Conservation (phyloP, 2,888 invertebrate genomes). For the Hecatera dysodea region DNA sequence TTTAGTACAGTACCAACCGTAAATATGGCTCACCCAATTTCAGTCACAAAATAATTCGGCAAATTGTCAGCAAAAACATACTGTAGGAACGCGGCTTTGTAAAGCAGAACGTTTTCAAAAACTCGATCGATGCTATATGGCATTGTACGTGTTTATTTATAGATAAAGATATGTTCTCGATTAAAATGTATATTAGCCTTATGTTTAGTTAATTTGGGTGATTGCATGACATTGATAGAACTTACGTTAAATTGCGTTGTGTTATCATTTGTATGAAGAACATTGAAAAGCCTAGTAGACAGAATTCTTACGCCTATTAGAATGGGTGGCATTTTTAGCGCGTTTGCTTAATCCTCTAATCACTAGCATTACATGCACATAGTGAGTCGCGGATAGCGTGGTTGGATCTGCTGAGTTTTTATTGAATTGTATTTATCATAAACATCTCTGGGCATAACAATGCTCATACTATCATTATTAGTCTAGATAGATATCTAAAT, state of each 20-base stretch:
- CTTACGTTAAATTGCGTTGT: neutral
- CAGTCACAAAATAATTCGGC: neutral
- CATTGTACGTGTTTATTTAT: neutral
- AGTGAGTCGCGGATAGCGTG: neutral
- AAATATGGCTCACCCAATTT: neutral
- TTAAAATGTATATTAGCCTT: neutral
- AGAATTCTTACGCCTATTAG: neutral
- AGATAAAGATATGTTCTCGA: neutral
- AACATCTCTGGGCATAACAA: neutral
- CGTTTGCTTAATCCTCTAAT: neutral
- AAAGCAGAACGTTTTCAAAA: neutral
- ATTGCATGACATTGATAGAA: neutral
- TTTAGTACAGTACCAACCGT: neutral
- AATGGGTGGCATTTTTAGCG: neutral
- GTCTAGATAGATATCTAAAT: neutral
- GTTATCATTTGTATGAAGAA: neutral
- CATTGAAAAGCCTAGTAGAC: neutral
- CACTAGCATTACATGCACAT: conserved; percentile 2
- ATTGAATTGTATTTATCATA: neutral
- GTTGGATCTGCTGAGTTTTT: neutral
- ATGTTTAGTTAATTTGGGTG: conserved; percentile 7
- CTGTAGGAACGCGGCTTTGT: neutral
- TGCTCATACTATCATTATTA: neutral
- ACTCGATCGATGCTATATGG: neutral
- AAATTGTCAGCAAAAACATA: no score